These are phyloP conservation scores for Agrilus planipennis DNA, from an alignment of 1,140 invertebrate species.

Conservation along the genomic window DNA sequence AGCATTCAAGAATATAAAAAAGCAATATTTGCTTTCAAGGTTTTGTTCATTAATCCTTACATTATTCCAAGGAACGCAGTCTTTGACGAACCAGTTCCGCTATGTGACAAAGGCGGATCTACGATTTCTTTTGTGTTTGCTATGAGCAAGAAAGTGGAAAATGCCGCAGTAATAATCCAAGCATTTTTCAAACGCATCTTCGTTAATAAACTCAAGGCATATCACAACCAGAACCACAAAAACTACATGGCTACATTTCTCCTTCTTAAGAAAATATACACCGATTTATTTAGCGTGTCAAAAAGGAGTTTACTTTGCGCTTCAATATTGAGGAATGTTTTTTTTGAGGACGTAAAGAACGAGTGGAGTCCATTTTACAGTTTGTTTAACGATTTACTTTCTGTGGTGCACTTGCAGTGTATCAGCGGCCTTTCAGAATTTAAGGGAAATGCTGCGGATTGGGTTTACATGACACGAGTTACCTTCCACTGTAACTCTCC, in stretches of 20 bases:
- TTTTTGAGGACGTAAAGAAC: conserved; percentile 2
- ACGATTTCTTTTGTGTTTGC: neutral
- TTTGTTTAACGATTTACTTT: conserved; percentile 9
- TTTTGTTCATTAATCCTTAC: conserved; percentile 10
- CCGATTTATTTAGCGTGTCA: conserved; percentile 5
- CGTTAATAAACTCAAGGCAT: conserved; percentile 10
- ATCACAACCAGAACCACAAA: conserved; percentile 6
- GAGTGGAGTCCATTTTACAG: conserved; percentile 3
- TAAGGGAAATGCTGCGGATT: conserved; percentile 9
- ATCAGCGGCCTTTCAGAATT: conserved; percentile 5
- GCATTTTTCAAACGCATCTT: conserved; percentile 20
- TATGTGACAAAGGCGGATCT: neutral
- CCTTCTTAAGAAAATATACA: conserved; percentile 11
- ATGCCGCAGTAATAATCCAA: conserved; percentile 17
- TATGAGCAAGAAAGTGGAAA: conserved; percentile 13
- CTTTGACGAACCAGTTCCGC: neutral
- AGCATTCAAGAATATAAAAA: conserved; percentile 4
- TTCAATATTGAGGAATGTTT: conserved; percentile 13
- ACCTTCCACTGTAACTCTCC: conserved; percentile 14
- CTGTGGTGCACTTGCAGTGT: conserved; percentile 3
- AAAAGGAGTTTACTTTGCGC: conserved; percentile 9
- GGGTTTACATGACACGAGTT: conserved; percentile 14
- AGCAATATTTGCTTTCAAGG: conserved; percentile 5
- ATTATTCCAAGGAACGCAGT: neutral
- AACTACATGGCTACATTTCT: conserved; percentile 7